Base-by-base conservation (phyloP, 2,888 invertebrate species). In the Pollenia angustigena region DNA sequence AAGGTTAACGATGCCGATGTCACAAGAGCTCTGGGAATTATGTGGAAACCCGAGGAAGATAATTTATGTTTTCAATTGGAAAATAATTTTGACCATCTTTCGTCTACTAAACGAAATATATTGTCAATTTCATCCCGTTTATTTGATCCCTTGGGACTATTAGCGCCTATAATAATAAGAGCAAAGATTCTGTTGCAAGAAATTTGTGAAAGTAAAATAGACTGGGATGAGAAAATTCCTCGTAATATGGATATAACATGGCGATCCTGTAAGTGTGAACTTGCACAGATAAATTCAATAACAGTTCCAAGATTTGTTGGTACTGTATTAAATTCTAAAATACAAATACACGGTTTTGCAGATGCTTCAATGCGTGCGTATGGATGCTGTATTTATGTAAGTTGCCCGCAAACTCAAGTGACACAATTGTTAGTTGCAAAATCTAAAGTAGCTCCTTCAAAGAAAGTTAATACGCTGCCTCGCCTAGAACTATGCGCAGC, bases 121-220 rank as follows among this genome's bases (percentile, higher is more conserved):
- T 46, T 74, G n/a, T 74, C 74, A 8, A 23, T 74, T 42, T 74
- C 74, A 8, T 42, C 74, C n/a, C 74, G 74, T 40, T 40, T 74
- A 46, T 74, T 74, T 74, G 58, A 74, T 60, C 74, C 60, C 6
- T 18, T 74, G 10, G 58, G 56, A 18, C 16, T 58, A 18, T n/a
- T 74, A 11, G 58, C 23, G n/a, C 46, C 48, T 11, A 2, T 46
- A 2, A 58, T 74, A 58, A 23, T 74, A 46, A 46, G 11, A 3
- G 46, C 46, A 46, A 46, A 46, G 3, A 8, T 46, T 46, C 8
- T 46, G 8, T 11, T 46, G 11, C 8, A 11, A 46, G 46, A 46
- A 46, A 10, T 46, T 10, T 46, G 46, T 1, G 8, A 8, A 10
- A 10, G 8, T 8, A 46, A 46, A 46, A 1, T 46, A 11, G 46